Evolutionary conservation across 2,888 invertebrate genomes (phyloP).

Genomic region (Tribolium freemani): DNA sequence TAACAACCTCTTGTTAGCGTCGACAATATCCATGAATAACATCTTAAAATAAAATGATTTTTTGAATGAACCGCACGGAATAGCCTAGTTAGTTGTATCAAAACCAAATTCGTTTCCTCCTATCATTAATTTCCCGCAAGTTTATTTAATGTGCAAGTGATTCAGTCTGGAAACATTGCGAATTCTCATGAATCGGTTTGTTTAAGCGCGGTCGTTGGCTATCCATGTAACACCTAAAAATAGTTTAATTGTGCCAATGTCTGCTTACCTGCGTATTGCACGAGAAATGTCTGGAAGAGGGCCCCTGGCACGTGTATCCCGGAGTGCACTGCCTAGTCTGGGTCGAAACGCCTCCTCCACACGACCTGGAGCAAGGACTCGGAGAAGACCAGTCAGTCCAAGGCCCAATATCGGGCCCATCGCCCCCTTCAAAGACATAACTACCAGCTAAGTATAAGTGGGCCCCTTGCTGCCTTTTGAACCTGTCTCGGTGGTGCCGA

Average conservation of each 20-base stretch:
- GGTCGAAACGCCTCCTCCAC: constrained; percentile 93
- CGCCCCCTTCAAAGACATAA: constrained; percentile 79
- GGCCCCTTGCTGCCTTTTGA: constrained; percentile 84
- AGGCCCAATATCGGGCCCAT: constrained; percentile 73
- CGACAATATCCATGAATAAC: not conserved
- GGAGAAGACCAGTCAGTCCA: constrained; percentile 91
- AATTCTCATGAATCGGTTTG: constrained; percentile 22
- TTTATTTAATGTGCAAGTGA: not conserved
- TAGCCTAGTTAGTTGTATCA: too few relatives aligned
- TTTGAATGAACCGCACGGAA: too few relatives aligned
- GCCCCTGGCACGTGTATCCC: constrained; percentile 80
- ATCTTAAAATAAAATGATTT: not conserved
- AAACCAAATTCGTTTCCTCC: not conserved
- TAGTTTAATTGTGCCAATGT: constrained; percentile 36
- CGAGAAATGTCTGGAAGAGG: constrained; percentile 87
- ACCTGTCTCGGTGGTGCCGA: constrained; percentile 78
- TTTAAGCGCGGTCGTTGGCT: constrained; percentile 22
- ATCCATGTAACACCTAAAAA: constrained; percentile 16
- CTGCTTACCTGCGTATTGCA: constrained; percentile 85
- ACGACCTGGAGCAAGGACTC: constrained; percentile 89
- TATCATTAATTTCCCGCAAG: not conserved
- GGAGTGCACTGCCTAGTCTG: constrained; percentile 85
- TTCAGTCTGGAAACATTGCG: constrained; percentile 19
- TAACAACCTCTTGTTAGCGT: constrained; percentile 8
- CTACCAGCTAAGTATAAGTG: constrained; percentile 81